Evolutionary conservation across 2,797 vertebrate genomes (phyloP), one percentile per base, ranked within the genome.

Genomic region (Pipistrellus nathusii): DNA sequence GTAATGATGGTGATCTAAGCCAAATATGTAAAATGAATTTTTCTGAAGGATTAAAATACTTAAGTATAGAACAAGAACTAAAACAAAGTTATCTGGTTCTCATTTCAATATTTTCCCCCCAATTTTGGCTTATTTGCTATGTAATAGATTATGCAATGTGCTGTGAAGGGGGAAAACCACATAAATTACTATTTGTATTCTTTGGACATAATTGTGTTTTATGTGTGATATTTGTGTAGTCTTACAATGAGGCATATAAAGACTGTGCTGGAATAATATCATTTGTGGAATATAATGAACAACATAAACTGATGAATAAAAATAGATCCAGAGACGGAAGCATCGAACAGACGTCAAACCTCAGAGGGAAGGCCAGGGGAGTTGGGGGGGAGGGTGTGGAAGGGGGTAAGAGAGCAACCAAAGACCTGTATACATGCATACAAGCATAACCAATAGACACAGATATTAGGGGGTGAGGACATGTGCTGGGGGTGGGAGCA

Each of bases 161-260:
- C 30, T 94, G 8, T 73, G 97, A 87, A 97, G 89, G 95, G 96
- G 94, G 92, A 95, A 91, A 41, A 66, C 5, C 18, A 69, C 73
- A 77, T 95, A 95, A 87, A 96, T 96, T 69, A 93, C 51, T 93
- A 27, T 72, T 64, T 66, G 12, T 85, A 94, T 92, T 13, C 30
- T 97, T 97, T 46, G 83, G 51, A 95, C 6, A 95, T 95, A 96
- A 75, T 81, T 94, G 0, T 90, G 30, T 25, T 95, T 97, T 68
- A 84, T 85, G 21, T 86, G 44, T 97, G 95, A 96, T 41, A 86
- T 96, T 98, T 97, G 59, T 85, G n/a, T 93, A 90, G 21, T 95
- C 94, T 97, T 97, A 85, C 55, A 88, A 62, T 84, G 72, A 90
- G 68, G 18, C 46, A 85, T 59, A 89, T 46, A 94, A 59, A 72